Evolutionary conservation across 2,113 vertebrate genomes (phyloP), one percentile per base, ranked within the genome.

Genomic region (Mobula hypostoma): DNA sequence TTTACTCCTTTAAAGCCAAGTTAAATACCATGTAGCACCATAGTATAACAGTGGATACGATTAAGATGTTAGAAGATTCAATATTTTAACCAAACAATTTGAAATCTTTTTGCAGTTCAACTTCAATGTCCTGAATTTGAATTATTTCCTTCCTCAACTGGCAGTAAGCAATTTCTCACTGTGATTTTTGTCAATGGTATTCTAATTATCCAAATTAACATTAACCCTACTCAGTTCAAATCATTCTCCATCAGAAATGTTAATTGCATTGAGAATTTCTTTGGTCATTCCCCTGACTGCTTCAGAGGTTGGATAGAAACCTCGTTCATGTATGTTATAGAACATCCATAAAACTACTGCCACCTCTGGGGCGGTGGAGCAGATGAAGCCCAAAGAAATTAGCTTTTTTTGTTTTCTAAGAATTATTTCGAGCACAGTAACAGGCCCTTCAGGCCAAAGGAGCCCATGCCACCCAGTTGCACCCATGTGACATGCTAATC

Each of bases 71-170:
- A 14, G 32, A 7, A 21, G 32, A 11, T 72, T 72, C 68, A 72
- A 72, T 92, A 92, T 72, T 92, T 70, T 72, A 27, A 92, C 11
- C 32, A 7, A 19, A 27, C 19, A 72, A 19, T 92, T 92, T 92
- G 63, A 70, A 92, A 92, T 72, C 32, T 11, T 72, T 72, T 92
- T 92, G 70, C 21, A 72, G 68, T 92, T 72, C 32, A 40, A 32
- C 66, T 70, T 5, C 12, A 21, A 32, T 17, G 17, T 72, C 68
- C 90, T 66, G 36, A 92, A 92, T 92, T 21, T 61, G 70, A 92
- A 70, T 92, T 92, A 32, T 72, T 92, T 92, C 90, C 90, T 72
- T 92, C 66, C 90, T 92, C 36, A 19, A 40, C 40, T 92, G 21
- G 21, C 66, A 40, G 72, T 92, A 70, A 48, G 17, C 19, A 68